phyloP scores from a whole-genome alignment of 2,113 vertebrate genomes.

The Paralichthys olivaceus region DNA sequence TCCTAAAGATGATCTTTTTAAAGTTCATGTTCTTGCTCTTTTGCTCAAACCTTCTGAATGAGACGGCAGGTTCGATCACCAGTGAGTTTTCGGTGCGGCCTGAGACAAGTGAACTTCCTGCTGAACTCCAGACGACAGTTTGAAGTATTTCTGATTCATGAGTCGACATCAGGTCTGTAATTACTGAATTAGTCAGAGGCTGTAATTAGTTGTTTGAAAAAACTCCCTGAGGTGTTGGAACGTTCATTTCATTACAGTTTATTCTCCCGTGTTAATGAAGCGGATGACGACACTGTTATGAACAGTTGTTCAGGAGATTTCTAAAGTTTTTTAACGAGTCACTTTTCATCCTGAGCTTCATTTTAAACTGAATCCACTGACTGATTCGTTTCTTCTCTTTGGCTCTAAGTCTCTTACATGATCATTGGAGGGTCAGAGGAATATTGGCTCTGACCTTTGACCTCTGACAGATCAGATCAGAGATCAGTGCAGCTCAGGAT shows the following conservation, averaged over 20 bases:
- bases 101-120: neutral
- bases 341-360: no score
- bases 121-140: slow-evolving; percentile 4
- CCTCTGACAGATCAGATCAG: slow-evolving; percentile 5
- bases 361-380: no score
- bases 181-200: slow-evolving; percentile 1
- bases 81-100: neutral
- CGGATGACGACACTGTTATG: no score
- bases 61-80: neutral
- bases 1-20: no score
- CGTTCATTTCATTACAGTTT: no score
- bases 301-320: no score
- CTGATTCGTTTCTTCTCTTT: no score
- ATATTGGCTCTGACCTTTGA: slow-evolving; percentile 43
- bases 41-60: no score
- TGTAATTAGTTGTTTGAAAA: slow-evolving; percentile 26
- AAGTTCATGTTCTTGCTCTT: no score
- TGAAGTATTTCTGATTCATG: neutral
- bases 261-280: no score
- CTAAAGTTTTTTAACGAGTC: no score
- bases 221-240: neutral
- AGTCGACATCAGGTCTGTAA: slow-evolving; percentile 1
- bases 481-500: neutral
- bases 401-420: neutral
- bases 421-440: neutral